Conservation (phyloP, 1,140 invertebrate genomes). For the Acromyrmex echinatior region DNA sequence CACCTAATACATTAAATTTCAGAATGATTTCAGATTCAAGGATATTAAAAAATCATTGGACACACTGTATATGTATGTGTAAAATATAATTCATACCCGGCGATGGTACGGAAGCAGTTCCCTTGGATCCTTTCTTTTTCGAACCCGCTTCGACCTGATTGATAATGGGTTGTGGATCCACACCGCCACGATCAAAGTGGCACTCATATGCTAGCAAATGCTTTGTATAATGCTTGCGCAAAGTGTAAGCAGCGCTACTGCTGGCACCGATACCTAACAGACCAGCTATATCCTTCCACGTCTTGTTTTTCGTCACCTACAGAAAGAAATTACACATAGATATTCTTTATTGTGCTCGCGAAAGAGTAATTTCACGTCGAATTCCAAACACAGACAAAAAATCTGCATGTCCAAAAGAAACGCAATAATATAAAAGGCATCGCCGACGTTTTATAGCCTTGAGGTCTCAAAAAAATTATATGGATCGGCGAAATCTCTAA, state of each 20-base stretch:
- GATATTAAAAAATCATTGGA: background rate
- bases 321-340: slow-evolving; percentile 65
- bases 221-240: slow-evolving; percentile 99
- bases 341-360: slow-evolving; percentile 30
- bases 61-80: background rate
- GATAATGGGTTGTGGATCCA: slow-evolving; percentile 98
- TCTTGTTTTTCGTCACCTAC: slow-evolving; percentile 98
- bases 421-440: slow-evolving; percentile 56
- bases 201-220: slow-evolving; percentile 98
- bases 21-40: too few relatives aligned
- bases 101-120: slow-evolving; percentile 92
- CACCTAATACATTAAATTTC: too few relatives aligned
- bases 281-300: slow-evolving; percentile 99
- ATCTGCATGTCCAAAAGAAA: slow-evolving; percentile 71
- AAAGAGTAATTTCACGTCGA: background rate
- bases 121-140: slow-evolving; percentile 95
- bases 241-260: slow-evolving; percentile 98
- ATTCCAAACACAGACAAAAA: slow-evolving; percentile 71
- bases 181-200: slow-evolving; percentile 97
- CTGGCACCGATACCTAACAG: slow-evolving; percentile 97
- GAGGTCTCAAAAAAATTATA: slow-evolving; percentile 40
- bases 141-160: slow-evolving; percentile 96
- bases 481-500: slow-evolving; percentile 52
- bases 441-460: slow-evolving; percentile 48
- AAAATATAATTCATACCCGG: slow-evolving; percentile 88